A percentile compares a stretch with the other conserved stretches of the same genome.
Evolutionary conservation across 2,888 invertebrate species (phyloP).

Genomic region (Orthonevra nobilis): DNA sequence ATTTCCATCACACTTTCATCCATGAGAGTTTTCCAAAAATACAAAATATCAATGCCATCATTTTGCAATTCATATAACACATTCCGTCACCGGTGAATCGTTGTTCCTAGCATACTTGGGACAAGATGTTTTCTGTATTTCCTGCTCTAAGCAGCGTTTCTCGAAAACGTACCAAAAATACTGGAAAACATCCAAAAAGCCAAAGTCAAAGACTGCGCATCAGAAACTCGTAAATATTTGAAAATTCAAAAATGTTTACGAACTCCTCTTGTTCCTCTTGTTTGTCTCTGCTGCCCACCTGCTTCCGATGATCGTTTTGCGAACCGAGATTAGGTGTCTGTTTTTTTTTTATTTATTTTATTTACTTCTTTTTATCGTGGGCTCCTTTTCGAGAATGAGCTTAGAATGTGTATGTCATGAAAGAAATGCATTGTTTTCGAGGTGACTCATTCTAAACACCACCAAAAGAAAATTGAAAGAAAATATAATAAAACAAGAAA

Average conservation of each 20-base stretch:
- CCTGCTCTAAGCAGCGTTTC: slow-evolving; percentile 15
- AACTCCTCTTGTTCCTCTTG: not conserved
- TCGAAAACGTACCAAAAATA: slow-evolving; percentile 61
- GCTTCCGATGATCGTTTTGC: slow-evolving; percentile 33
- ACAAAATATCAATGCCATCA: slow-evolving; percentile 50
- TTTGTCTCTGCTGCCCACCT: slow-evolving; percentile 23
- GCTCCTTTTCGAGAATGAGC: not conserved
- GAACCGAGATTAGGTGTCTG: slow-evolving; percentile 32
- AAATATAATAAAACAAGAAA: slow-evolving; percentile 6
- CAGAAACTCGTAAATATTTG: slow-evolving; percentile 21
- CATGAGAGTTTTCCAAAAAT: slow-evolving; percentile 6
- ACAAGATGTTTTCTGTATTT: no score
- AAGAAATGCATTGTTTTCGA: slow-evolving; percentile 39
- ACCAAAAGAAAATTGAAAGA: not conserved
- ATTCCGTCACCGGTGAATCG: slow-evolving; percentile 10
- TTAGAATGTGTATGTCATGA: slow-evolving; percentile 6
- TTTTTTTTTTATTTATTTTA: slow-evolving; percentile 26
- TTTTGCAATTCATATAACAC: slow-evolving; percentile 57
- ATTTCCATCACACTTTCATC: not conserved
- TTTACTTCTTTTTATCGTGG: not conserved
- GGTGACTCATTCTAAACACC: slow-evolving; percentile 35
- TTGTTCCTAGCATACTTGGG: not conserved
- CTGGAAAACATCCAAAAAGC: slow-evolving; percentile 65
- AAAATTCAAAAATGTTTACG: slow-evolving; percentile 21
- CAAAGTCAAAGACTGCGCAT: no score